Evolutionary conservation across 2,113 vertebrate species (phyloP).

Genomic region (Pholis gunnellus): DNA sequence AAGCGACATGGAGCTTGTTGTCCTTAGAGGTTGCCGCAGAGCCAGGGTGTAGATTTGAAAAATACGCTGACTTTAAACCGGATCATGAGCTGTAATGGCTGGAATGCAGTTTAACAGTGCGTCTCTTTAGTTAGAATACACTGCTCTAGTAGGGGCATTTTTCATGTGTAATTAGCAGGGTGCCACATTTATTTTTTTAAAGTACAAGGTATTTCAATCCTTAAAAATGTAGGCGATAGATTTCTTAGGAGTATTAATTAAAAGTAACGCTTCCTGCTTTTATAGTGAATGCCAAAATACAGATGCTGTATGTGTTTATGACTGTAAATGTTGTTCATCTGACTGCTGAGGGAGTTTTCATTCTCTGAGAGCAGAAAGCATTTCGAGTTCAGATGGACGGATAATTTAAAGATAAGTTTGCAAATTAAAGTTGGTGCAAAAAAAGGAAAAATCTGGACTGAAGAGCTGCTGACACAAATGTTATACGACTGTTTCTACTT

Average conservation of each 20-base stretch:
- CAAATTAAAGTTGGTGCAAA: neutral
- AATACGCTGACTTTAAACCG: neutral
- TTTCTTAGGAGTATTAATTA: neutral
- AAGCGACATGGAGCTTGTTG: conserved; percentile 31
- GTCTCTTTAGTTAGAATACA: neutral
- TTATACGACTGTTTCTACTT: neutral
- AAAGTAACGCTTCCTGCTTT: neutral
- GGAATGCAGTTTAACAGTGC: neutral
- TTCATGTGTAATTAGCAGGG: neutral
- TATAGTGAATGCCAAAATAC: no score
- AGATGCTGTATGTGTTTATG: no score
- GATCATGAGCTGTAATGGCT: neutral
- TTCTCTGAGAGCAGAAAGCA: no score
- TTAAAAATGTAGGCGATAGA: neutral
- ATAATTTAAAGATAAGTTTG: neutral
- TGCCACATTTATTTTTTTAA: neutral
- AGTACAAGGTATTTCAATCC: neutral
- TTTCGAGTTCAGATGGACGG: neutral
- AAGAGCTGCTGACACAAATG: neutral
- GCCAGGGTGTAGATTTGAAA: neutral
- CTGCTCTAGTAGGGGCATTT: neutral
- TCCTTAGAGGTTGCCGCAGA: conserved; percentile 2
- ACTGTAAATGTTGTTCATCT: no score
- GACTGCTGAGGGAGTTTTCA: no score
- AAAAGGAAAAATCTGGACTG: neutral